These are phyloP conservation scores for Drosophila rubida DNA, from an alignment of 2,888 invertebrate species.

Conservation along the genomic window DNA sequence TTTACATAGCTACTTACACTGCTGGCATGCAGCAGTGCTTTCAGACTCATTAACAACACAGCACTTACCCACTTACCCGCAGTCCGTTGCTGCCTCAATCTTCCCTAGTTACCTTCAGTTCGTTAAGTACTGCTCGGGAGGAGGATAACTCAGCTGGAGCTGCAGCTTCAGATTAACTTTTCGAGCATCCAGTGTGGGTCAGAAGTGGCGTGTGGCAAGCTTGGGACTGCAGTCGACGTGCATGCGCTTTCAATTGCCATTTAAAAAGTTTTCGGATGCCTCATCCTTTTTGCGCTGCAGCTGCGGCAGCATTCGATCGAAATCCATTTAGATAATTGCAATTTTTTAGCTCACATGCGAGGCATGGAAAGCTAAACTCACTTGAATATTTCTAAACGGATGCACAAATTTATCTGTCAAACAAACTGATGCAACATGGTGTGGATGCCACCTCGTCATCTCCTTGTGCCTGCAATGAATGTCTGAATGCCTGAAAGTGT, in stretches of 20 bases:
- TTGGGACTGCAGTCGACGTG: slow-evolving; percentile 16
- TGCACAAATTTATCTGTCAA: slow-evolving; percentile 71
- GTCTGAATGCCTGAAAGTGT: slow-evolving; percentile 62
- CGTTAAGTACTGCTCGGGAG: slow-evolving; percentile 20
- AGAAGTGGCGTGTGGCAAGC: slow-evolving; percentile 6
- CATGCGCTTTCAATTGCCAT: slow-evolving; percentile 53
- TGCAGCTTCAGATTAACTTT: background rate
- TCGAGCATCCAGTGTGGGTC: slow-evolving; percentile 6
- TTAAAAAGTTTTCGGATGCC: slow-evolving; percentile 16
- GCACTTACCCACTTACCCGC: slow-evolving; percentile 22
- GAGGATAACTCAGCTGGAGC: slow-evolving; percentile 28
- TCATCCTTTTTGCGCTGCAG: background rate
- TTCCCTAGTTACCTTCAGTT: slow-evolving; percentile 6
- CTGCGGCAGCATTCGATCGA: slow-evolving; percentile 18
- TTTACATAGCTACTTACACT: slow-evolving; percentile 53
- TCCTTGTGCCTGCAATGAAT: slow-evolving; percentile 55
- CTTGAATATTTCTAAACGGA: slow-evolving; percentile 70
- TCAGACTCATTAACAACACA: slow-evolving; percentile 39
- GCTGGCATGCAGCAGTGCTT: slow-evolving; percentile 27
- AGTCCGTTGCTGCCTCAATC: slow-evolving; percentile 24
- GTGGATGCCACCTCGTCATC: slow-evolving; percentile 15
- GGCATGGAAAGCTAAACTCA: slow-evolving; percentile 55
- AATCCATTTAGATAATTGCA: slow-evolving; percentile 77
- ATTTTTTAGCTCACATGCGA: slow-evolving; percentile 29
- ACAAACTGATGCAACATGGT: slow-evolving; percentile 35